Base-by-base conservation (phyloP, 2,888 invertebrate genomes). In the Zhuqinia jingwanae region DNA sequence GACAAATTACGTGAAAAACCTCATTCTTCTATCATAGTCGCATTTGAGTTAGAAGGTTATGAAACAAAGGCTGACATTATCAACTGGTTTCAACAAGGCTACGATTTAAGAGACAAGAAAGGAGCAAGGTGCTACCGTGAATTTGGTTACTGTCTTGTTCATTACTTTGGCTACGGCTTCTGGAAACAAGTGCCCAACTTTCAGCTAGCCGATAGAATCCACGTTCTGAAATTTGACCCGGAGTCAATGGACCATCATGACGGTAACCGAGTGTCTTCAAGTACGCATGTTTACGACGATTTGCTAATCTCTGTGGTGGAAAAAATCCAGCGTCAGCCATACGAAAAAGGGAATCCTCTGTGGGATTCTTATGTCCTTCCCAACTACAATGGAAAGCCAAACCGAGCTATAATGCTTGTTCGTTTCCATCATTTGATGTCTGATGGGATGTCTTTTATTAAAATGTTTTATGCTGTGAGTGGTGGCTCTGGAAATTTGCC, bases 351-450 rank as follows among this genome's bases (percentile, higher is more conserved):
- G n/a, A 15, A 30, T n/a, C 82, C 82, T 3, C 8, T 82, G 0
- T 82, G 73, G 73, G 50, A 82, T 17, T 11, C 60, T 3, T 60
- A 58, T 60, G 1, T 82, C 15, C 2, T 70, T 13, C 15, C 50
- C 2, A 56, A 68, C 20, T 15, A 27, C 30, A 15, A 30, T n/a
- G 56, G 56, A 11, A n/a, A 27, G 1, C n/a, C 45, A 17, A 80
- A 70, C 8, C 17, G 56, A 15, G 58, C 56, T 20, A 15, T 82
- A 2, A 6, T 82, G 6, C 25, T 73, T 13, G 0, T 73, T 22
- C 42, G 75, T 10, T 73, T 73, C 17, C 82, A 82, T 15, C 82
- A 82, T 30, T 73, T 82, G 10, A 22, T 82, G 11, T 58, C 73
- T 0, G 82, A 82, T 60, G 82, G 82, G 0, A 15, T 75, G 60